phyloP scores from a whole-genome alignment of 2,113 vertebrate species.

The Procapra przewalskii region DNA sequence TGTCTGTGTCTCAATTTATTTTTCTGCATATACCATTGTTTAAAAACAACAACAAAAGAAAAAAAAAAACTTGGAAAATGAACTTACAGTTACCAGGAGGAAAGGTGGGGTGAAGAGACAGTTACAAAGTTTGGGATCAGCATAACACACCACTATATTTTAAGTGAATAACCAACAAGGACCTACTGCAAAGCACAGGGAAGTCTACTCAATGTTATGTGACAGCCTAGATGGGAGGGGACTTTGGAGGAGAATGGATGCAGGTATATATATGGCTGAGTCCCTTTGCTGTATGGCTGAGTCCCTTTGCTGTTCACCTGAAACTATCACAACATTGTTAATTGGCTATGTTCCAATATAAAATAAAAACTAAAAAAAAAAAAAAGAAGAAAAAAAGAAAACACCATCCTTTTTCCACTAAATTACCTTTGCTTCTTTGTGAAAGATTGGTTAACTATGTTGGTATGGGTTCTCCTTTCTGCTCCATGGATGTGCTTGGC shows the following conservation, averaged over 20 bases:
- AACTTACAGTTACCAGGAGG: background rate
- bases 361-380: background rate
- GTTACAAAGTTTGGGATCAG: background rate
- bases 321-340: background rate
- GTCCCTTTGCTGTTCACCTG: background rate
- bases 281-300: background rate
- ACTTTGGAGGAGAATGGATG: background rate
- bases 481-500: background rate
- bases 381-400: background rate
- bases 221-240: background rate
- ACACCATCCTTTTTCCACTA: background rate
- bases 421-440: background rate
- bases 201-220: background rate
- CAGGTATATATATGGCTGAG: background rate
- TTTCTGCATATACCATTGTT: background rate
- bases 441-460: background rate
- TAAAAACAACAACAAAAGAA: background rate
- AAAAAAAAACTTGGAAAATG: background rate
- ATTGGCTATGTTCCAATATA: background rate
- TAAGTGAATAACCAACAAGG: background rate
- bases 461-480: background rate
- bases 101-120: background rate
- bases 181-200: background rate
- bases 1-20: background rate
- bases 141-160: background rate